These are phyloP conservation scores for Anthonomus grandis DNA, from an alignment of 1,140 invertebrate genomes.

Conservation along the genomic window DNA sequence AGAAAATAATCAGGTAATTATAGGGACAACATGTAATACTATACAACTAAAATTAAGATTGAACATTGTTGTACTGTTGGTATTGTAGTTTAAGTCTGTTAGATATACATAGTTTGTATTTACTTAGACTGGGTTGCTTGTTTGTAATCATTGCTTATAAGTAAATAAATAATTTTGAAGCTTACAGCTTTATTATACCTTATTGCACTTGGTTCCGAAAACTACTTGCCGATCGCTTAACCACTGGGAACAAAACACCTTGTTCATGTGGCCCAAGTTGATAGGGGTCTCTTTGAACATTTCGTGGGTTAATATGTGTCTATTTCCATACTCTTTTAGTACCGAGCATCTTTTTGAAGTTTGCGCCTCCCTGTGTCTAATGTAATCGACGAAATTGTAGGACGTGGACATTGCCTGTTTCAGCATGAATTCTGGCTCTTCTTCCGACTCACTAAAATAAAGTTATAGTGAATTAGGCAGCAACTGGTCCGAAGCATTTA, in stretches of 20 bases:
- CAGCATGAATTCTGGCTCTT: conserved; percentile 67
- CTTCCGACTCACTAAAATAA: conserved; percentile 66
- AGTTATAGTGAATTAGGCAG: no score
- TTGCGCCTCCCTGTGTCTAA: conserved; percentile 70
- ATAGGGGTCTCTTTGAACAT: conserved; percentile 82
- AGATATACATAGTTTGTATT: no score
- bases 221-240: conserved; percentile 91
- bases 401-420: conserved; percentile 72
- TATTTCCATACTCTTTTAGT: conserved; percentile 68
- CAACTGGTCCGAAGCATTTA: no score
- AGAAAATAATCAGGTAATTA: no score
- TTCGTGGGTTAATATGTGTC: conserved; percentile 84
- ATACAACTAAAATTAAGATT: no score
- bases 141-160: no score
- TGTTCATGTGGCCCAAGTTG: conserved; percentile 84
- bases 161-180: no score
- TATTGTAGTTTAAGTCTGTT: no score
- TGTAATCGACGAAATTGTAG: conserved; percentile 82
- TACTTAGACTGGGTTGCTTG: no score
- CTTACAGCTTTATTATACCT: no score
- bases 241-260: conserved; percentile 96
- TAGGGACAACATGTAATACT: no score
- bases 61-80: no score
- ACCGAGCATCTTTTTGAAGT: conserved; percentile 61
- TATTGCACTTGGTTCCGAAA: conserved; percentile 96